These are phyloP conservation scores for Xenus cinereus DNA, from an alignment of 2,113 vertebrate genomes.

Conservation along the genomic window DNA sequence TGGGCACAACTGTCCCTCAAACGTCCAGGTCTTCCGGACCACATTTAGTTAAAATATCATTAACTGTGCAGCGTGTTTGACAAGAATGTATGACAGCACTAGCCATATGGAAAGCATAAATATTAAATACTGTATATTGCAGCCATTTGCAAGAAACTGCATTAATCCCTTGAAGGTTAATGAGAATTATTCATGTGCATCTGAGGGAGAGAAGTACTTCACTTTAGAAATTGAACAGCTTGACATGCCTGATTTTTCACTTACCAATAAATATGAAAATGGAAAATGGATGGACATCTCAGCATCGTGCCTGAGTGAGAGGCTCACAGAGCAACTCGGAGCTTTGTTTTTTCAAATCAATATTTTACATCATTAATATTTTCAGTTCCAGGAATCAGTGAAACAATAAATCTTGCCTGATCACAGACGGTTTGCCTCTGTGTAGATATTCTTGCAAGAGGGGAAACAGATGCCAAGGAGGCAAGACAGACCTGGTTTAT, in stretches of 20 bases:
- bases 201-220: conserved; percentile 68
- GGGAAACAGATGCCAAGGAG: background rate
- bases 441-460: background rate
- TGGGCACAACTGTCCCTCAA: conserved; percentile 34
- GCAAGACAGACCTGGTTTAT: background rate
- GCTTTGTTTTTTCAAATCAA: conserved; percentile 56
- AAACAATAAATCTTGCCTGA: conserved; percentile 31
- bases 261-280: conserved; percentile 60
- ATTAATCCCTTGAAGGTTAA: conserved; percentile 73
- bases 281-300: conserved; percentile 43
- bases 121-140: conserved; percentile 71
- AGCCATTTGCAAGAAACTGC: conserved; percentile 71
- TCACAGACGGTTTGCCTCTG: background rate
- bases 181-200: conserved; percentile 73
- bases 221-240: conserved; percentile 63
- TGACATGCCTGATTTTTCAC: conserved; percentile 69
- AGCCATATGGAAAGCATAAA: conserved; percentile 72
- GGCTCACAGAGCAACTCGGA: background rate
- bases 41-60: conserved; percentile 57
- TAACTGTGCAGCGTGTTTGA: conserved; percentile 61
- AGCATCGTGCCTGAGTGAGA: background rate
- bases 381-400: conserved; percentile 46
- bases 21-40: background rate
- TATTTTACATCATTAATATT: conserved; percentile 63
- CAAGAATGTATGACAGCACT: conserved; percentile 63